phyloP scores from a whole-genome alignment of 2,888 invertebrate genomes.

The Gryllus longicercus region DNA sequence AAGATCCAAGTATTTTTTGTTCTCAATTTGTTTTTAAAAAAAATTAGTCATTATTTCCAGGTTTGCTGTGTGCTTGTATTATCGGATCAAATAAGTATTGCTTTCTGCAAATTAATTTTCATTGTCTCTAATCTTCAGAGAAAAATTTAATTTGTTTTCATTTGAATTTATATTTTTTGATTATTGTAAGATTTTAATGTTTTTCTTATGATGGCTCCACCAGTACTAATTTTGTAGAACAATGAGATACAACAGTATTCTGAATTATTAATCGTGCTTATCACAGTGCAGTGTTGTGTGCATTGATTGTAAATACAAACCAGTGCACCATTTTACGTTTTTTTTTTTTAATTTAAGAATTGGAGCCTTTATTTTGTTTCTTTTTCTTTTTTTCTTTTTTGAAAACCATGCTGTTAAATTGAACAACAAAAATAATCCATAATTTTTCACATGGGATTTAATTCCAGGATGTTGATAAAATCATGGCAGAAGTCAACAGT shows the following conservation, averaged over 20 bases:
- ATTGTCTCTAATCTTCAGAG: too few species aligned
- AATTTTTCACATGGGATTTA: constrained; percentile 34
- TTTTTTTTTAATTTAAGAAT: neutral
- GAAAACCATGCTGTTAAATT: constrained; percentile 18
- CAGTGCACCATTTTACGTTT: neutral
- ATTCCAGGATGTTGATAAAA: constrained; percentile 53
- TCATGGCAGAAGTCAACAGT: constrained; percentile 46
- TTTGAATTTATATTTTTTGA: too few species aligned
- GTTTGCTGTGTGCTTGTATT: neutral
- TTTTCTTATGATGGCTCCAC: neutral
- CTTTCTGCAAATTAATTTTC: too few species aligned
- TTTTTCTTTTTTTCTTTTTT: constrained; percentile 12
- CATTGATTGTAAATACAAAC: neutral
- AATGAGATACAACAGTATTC: constrained; percentile 19
- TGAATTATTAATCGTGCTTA: constrained; percentile 25
- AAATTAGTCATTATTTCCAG: neutral
- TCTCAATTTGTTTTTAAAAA: neutral
- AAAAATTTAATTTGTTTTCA: too few species aligned
- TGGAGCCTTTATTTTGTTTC: neutral
- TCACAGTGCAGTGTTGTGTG: constrained; percentile 18
- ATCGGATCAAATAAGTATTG: too few species aligned
- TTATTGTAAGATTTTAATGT: too few species aligned
- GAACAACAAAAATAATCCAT: constrained; percentile 29
- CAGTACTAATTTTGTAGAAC: neutral
- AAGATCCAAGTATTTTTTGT: too few species aligned